Evolutionary conservation across 1,140 invertebrate species (phyloP), one percentile per base, ranked within the genome.

Genomic region (Sycobia sp.): DNA sequence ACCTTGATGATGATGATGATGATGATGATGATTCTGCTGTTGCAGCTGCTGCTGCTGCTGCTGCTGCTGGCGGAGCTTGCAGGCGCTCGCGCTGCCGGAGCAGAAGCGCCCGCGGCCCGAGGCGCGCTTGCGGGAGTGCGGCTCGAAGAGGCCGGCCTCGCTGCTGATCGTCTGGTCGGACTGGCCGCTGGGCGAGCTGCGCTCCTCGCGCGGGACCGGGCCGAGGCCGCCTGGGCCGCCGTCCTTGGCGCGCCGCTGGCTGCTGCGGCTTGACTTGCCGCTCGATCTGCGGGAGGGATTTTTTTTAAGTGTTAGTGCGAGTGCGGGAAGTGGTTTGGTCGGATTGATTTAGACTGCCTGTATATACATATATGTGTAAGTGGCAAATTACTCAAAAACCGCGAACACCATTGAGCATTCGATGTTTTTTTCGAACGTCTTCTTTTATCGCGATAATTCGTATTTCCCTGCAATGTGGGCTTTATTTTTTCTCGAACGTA

Each of bases 181-280:
- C 73, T 93, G 91, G 0, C 91, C 91, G 66, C 90, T 92, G 0
- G 91, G 91, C 0, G 91, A 93, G 13, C 90, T 91, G 14, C 91
- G 83, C 67, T 92, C 84, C 27, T 80, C 80, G 8, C 76, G 55
- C 0, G 32, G 39, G 7, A 4, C 29, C 29, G 4, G 29, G n/a
- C n/a, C n/a, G 43, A 3, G 16, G 22, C 3, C 25, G 5, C 51
- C 13, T 1, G 23, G n/a, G 4, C 29, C 14, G 2, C 27, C 8
- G 18, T 44, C 54, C 22, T 56, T 56, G 18, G 51, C 18, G 2
- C 22, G 51, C 0, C 43, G 43, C 27, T 56, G 61, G 10, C 61
- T 63, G 13, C 53, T 44, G 14, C 54, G 44, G 29, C 54, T 64
- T 5, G 62, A 65, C 11, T 58, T 65, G 0, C 22, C 62, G 38